These are phyloP conservation scores for Sarcophaga carnaria DNA, from an alignment of 2,888 invertebrate genomes.

Conservation along the genomic window DNA sequence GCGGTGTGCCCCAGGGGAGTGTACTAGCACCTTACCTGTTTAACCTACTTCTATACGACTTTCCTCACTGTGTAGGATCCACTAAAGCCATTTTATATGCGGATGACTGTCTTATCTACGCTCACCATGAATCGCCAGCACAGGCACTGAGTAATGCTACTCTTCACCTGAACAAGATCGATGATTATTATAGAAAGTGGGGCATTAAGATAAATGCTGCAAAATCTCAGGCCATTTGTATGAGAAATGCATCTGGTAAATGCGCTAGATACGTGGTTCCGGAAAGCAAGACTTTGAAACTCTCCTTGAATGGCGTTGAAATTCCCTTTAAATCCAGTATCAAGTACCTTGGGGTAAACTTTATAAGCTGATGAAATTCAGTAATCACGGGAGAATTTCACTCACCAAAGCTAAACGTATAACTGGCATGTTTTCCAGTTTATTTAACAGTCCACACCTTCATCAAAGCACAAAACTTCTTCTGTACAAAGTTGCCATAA, in stretches of 20 bases:
- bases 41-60: background rate
- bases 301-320: background rate
- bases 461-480: background rate
- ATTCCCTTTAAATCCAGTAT: background rate
- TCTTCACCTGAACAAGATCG: background rate
- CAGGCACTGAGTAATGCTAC: background rate
- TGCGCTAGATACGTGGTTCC: background rate
- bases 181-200: no score
- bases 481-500: background rate
- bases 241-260: no score
- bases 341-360: background rate
- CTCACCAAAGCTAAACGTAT: background rate
- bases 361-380: background rate
- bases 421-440: background rate
- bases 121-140: background rate
- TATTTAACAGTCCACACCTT: background rate
- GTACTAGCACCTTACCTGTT: background rate
- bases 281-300: background rate
- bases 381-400: background rate
- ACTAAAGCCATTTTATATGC: conserved; percentile 3
- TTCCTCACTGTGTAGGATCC: background rate
- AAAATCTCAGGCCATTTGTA: no score
- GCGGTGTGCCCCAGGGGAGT: background rate
- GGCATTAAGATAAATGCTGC: no score
- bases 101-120: background rate